Evolutionary conservation across 2,888 invertebrate genomes (phyloP).

Genomic region (Amitus sp.): DNA sequence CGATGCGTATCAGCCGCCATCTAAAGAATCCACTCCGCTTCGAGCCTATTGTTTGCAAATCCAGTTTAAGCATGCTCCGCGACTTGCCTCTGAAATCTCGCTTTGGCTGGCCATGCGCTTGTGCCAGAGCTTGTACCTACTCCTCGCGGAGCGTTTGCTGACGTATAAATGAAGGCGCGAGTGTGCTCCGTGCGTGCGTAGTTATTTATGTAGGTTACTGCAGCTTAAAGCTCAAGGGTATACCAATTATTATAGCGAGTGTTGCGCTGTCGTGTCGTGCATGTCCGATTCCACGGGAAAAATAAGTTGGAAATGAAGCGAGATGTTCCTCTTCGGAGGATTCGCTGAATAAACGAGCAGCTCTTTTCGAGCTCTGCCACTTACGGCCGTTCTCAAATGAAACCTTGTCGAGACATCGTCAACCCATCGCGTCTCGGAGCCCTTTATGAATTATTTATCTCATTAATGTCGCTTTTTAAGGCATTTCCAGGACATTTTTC

Average conservation of each 20-base stretch:
- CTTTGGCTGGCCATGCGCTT: slow-evolving; percentile 20
- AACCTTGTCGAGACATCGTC: not conserved
- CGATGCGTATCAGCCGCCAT: slow-evolving; percentile 63
- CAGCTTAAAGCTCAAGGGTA: slow-evolving; percentile 12
- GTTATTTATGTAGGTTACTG: slow-evolving; percentile 22
- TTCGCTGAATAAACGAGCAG: not conserved
- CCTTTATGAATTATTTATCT: no score
- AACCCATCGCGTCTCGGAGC: not conserved
- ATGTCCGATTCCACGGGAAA: slow-evolving; percentile 4
- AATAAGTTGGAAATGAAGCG: not conserved
- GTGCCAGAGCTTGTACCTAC: slow-evolving; percentile 12
- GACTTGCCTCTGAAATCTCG: slow-evolving; percentile 28
- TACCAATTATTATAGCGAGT: slow-evolving; percentile 21
- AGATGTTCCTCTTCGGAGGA: no score
- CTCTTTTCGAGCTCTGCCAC: no score
- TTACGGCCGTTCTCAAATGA: not conserved
- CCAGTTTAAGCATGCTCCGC: slow-evolving; percentile 51
- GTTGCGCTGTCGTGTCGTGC: slow-evolving; percentile 13
- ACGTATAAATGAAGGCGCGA: slow-evolving; percentile 23
- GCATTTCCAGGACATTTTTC: no score
- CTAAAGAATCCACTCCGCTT: slow-evolving; percentile 60
- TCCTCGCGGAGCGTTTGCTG: not conserved
- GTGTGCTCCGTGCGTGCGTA: slow-evolving; percentile 12
- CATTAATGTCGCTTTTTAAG: no score
- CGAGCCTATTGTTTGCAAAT: slow-evolving; percentile 64